Base-by-base conservation (phyloP, 1,140 invertebrate genomes). In the Pogonomyrmex californicus region DNA sequence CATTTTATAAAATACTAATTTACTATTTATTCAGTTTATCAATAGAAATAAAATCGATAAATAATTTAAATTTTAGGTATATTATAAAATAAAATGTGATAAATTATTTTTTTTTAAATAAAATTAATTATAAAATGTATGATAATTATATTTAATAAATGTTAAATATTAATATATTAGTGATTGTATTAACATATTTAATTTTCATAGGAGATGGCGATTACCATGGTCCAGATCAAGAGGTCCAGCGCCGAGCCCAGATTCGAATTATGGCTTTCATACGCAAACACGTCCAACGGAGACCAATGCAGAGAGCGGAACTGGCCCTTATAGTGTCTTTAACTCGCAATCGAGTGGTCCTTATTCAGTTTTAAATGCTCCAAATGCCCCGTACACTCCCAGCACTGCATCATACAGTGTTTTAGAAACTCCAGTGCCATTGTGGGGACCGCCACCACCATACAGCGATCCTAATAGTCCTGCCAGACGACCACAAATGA, bases 401-500 rank as follows among this genome's bases (percentile, higher is more conserved):
- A 92, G 88, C 93, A 93, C 93, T 82, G 68, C 95, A 63, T 93
- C 93, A 0, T 96, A 96, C 86, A 96, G 96, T 85, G 95, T 96
- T 62, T 90, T 96, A 38, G 96, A 96, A 68, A 93, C 96, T 12
- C 93, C 96, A 6, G 95, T 96, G 7, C 96, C 96, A 23, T 90
- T 97, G 17, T 97, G 97, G 97, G 97, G 97, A 23, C 97, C 97
- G 17, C 97, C 97, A 12, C 97, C 97, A 2, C 97, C 97, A 0
- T 97, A 97, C 91, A 97, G 97, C 70, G 97, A 97, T 90, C 97
- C 97, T 4, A 97, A 97, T 85, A 97, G 96, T 91, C 96, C 96
- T 2, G 96, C 96, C 0, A 94, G 96, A 82, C 93, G 94, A 65
- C 92, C 94, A 14, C 92, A 94, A 85, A 91, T 93, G 5, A 47